Conservation (phyloP, 2,113 vertebrate genomes). For the Struthio camelus region DNA sequence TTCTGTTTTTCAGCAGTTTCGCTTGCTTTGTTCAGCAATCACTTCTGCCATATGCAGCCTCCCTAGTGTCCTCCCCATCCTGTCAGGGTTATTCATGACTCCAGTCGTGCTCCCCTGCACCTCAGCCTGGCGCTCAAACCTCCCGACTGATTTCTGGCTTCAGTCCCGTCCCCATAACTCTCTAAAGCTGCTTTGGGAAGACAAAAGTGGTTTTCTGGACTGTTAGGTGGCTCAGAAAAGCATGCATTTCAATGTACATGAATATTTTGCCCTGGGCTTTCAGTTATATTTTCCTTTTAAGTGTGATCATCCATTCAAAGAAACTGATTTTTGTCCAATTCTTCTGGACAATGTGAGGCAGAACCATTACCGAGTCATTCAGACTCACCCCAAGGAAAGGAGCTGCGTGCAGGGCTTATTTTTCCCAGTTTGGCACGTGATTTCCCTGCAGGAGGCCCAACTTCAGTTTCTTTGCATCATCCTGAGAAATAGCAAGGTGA, state of each 20-base stretch:
- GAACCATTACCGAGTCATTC: neutral
- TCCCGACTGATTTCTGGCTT: neutral
- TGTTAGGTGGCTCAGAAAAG: neutral
- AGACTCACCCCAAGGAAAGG: neutral
- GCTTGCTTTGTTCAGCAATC: neutral
- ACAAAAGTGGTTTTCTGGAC: neutral
- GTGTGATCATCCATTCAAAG: neutral
- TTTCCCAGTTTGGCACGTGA: neutral
- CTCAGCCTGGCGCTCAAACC: neutral
- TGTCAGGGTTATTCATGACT: neutral
- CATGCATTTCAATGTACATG: neutral
- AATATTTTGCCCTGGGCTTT: neutral
- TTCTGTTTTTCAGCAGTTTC: neutral
- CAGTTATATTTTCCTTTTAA: neutral
- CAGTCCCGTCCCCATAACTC: neutral
- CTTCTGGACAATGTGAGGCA: neutral
- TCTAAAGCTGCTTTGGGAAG: neutral
- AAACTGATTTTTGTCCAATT: neutral
- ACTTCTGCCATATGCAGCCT: neutral
- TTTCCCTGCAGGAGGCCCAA: neutral
- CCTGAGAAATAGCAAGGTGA: neutral
- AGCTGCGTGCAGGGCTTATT: neutral
- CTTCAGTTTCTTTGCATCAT: neutral
- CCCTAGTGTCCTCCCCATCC: neutral
- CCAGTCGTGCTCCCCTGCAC: neutral